These are phyloP conservation scores for Muscina levida DNA, from an alignment of 2,888 invertebrate species.

Conservation along the genomic window DNA sequence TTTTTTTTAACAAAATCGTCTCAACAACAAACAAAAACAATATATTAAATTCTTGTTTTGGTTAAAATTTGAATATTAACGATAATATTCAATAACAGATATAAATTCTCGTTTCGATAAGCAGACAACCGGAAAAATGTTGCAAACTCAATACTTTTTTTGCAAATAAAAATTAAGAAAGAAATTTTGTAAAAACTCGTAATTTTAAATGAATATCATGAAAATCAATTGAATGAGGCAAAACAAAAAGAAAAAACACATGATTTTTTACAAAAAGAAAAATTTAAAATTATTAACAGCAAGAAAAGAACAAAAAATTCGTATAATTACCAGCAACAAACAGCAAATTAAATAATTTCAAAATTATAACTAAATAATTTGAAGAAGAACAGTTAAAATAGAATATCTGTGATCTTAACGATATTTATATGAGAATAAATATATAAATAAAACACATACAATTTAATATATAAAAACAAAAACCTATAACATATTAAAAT, in stretches of 20 bases:
- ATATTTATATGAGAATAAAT: conserved; percentile 76
- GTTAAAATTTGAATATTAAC: conserved; percentile 20
- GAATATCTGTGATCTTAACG: conserved; percentile 81
- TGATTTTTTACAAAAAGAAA: conserved; percentile 57
- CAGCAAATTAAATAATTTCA: conserved; percentile 33
- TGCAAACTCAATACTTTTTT: conserved; percentile 33
- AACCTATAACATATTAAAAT: conserved; percentile 40
- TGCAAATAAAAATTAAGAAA: conserved; percentile 28
- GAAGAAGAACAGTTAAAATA: conserved; percentile 73
- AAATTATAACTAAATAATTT: conserved; percentile 45
- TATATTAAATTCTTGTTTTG: conserved; percentile 26
- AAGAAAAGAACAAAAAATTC: conserved; percentile 21
- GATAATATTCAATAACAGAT: conserved; percentile 37
- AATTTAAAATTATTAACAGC: conserved; percentile 19
- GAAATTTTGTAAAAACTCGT: conserved; percentile 40
- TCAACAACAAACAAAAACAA: not conserved
- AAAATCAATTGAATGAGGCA: conserved; percentile 14
- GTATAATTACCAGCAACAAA: conserved; percentile 3
- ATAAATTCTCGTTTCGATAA: conserved; percentile 59
- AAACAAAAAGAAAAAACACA: conserved; percentile 8
- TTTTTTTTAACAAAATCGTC: not conserved
- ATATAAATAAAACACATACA: conserved; percentile 58
- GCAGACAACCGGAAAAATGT: conserved; percentile 37
- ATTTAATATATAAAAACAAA: conserved; percentile 54
- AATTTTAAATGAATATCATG: conserved; percentile 51